A percentile compares a stretch with the other conserved stretches of the same genome.
Conservation (phyloP, 2,113 vertebrate genomes). For the Mesoclemmys tuberculata region DNA sequence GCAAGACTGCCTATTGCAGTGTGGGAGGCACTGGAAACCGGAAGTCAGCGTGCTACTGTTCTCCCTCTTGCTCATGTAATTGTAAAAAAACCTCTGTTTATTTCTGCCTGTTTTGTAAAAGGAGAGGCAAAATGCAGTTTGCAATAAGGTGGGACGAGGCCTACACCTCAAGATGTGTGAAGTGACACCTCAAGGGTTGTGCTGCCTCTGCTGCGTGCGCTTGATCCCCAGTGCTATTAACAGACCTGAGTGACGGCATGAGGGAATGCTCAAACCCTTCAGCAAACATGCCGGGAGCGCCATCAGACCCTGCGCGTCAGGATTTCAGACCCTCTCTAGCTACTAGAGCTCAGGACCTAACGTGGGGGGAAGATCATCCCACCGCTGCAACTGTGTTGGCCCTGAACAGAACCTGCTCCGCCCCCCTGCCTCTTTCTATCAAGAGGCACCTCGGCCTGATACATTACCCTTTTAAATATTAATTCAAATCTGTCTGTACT, state of each 20-base stretch:
- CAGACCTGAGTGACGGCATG: neutral
- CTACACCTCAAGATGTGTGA: neutral
- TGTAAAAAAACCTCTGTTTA: neutral
- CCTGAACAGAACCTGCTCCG: too few relatives aligned
- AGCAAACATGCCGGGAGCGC: neutral
- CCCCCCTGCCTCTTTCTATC: too few relatives aligned
- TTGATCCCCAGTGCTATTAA: neutral
- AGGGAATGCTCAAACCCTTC: neutral
- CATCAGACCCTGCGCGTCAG: neutral
- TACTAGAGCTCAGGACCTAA: neutral
- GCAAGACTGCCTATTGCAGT: neutral
- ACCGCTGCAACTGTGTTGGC: neutral
- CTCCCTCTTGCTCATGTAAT: neutral
- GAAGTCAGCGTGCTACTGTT: neutral
- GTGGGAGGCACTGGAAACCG: neutral
- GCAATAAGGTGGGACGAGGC: too few relatives aligned
- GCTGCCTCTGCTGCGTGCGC: neutral
- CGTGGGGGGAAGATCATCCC: neutral
- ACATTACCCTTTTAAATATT: too few relatives aligned
- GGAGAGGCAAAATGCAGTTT: neutral
- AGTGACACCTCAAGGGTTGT: neutral
- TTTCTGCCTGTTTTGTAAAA: neutral
- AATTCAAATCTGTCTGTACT: too few relatives aligned
- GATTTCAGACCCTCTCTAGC: neutral
- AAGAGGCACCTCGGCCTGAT: too few relatives aligned